These are phyloP conservation scores for Parnassius orleans DNA, from an alignment of 2,888 invertebrate species.

Conservation along the genomic window DNA sequence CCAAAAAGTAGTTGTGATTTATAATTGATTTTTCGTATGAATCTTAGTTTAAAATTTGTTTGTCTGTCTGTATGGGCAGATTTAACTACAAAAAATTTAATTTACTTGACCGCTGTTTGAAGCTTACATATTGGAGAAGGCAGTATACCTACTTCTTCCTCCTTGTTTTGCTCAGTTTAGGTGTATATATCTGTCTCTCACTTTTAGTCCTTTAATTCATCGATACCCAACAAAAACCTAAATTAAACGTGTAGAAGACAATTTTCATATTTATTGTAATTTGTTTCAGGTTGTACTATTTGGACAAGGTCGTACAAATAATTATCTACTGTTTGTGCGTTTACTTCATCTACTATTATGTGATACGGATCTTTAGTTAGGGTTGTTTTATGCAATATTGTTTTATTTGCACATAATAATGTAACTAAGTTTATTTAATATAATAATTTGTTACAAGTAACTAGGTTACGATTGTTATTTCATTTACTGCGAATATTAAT, in stretches of 20 bases:
- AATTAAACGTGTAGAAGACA: background rate
- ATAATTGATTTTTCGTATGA: too few species aligned
- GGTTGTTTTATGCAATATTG: background rate
- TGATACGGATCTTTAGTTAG: slow-evolving; percentile 32
- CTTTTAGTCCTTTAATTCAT: too few species aligned
- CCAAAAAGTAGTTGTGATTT: too few species aligned
- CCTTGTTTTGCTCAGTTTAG: too few species aligned
- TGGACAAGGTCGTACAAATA: slow-evolving; percentile 60
- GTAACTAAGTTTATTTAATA: background rate
- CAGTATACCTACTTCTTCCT: too few species aligned
- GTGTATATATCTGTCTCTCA: too few species aligned
- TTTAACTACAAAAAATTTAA: too few species aligned
- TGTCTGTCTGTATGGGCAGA: too few species aligned
- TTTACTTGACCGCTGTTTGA: too few species aligned
- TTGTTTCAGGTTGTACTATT: slow-evolving; percentile 70
- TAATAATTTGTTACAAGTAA: background rate
- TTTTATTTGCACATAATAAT: background rate
- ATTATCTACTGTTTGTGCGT: slow-evolving; percentile 42
- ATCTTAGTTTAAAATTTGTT: too few species aligned
- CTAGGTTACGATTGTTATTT: background rate
- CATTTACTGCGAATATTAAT: background rate
- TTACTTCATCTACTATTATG: slow-evolving; percentile 48
- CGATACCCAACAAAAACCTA: too few species aligned
- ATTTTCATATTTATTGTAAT: background rate
- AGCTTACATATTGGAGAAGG: too few species aligned